A percentile compares a stretch with the other conserved stretches of the same genome.
Conservation (phyloP, 2,113 vertebrate genomes). For the Rutilus rutilus region DNA sequence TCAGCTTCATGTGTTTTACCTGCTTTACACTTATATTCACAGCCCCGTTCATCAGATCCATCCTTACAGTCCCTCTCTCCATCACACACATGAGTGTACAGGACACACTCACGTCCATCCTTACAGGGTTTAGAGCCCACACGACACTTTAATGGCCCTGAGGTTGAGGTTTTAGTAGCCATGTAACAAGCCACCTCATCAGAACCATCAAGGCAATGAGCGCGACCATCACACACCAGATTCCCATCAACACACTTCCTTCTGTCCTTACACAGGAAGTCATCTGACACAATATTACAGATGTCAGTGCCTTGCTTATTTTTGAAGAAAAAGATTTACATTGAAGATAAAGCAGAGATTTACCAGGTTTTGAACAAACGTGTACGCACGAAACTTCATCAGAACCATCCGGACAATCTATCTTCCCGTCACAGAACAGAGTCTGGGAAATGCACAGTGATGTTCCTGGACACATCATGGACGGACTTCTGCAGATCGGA, state of each 20-base stretch:
- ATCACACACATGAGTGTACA: conserved; percentile 79
- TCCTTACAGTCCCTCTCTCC: conserved; percentile 83
- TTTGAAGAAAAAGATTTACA: background rate
- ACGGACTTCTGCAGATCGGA: conserved; percentile 68
- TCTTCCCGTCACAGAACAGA: conserved; percentile 80
- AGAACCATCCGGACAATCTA: conserved; percentile 83
- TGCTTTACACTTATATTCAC: conserved; percentile 66
- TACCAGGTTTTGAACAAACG: conserved; percentile 80
- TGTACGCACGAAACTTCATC: conserved; percentile 79
- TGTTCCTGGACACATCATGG: conserved; percentile 72
- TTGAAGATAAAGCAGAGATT: background rate
- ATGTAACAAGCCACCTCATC: conserved; percentile 77
- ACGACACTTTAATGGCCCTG: conserved; percentile 61
- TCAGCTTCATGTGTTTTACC: conserved; percentile 64
- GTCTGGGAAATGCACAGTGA: conserved; percentile 72
- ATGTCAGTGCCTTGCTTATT: background rate
- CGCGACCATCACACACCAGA: conserved; percentile 77
- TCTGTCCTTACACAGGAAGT: conserved; percentile 77
- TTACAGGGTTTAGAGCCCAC: conserved; percentile 67
- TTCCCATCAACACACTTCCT: conserved; percentile 66
- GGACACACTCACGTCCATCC: conserved; percentile 76
- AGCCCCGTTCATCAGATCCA: conserved; percentile 83
- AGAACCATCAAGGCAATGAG: conserved; percentile 81
- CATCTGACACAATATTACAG: conserved; percentile 37
- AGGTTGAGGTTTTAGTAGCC: background rate